These are phyloP conservation scores for Seriola rivoliana DNA, from an alignment of 2,113 vertebrate genomes.

Conservation along the genomic window DNA sequence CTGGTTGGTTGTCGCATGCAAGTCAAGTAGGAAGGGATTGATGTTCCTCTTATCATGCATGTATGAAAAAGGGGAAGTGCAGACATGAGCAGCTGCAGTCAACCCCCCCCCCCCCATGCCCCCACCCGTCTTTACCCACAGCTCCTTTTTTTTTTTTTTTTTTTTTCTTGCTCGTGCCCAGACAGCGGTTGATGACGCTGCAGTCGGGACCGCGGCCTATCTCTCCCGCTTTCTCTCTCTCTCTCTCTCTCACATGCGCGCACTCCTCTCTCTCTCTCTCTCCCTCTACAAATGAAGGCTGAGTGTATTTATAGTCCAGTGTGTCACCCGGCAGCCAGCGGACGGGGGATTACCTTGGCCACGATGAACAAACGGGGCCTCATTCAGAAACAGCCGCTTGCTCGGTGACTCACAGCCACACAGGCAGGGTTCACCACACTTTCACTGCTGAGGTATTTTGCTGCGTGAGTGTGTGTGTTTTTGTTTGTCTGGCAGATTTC, in stretches of 20 bases:
- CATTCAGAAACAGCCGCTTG: slow-evolving; percentile 71
- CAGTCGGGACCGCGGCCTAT: slow-evolving; percentile 47
- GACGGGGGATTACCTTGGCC: slow-evolving; percentile 82
- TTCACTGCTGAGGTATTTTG: slow-evolving; percentile 60
- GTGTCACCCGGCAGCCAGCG: slow-evolving; percentile 76
- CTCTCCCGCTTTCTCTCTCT: slow-evolving; percentile 27
- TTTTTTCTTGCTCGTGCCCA: slow-evolving; percentile 54
- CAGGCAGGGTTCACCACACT: slow-evolving; percentile 58
- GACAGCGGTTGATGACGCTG: slow-evolving; percentile 77
- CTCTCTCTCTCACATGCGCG: not conserved
- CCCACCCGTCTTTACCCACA: slow-evolving; percentile 42
- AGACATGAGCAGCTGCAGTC: slow-evolving; percentile 65
- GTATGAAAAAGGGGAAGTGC: slow-evolving; percentile 48
- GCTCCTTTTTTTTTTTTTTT: slow-evolving; percentile 14
- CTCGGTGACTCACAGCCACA: slow-evolving; percentile 74
- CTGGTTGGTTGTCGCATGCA: not conserved
- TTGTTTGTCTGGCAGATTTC: slow-evolving; percentile 35
- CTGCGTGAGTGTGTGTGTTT: not conserved
- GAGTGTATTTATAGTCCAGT: slow-evolving; percentile 82
- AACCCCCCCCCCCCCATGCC: not conserved
- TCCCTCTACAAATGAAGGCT: slow-evolving; percentile 66
- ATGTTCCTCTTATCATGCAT: slow-evolving; percentile 28
- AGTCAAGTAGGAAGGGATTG: slow-evolving; percentile 4
- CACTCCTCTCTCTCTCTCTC: slow-evolving; percentile 1
- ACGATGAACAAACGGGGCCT: slow-evolving; percentile 70